Conservation (phyloP, 2,888 invertebrate species). For the Drosophila maculinotata region DNA sequence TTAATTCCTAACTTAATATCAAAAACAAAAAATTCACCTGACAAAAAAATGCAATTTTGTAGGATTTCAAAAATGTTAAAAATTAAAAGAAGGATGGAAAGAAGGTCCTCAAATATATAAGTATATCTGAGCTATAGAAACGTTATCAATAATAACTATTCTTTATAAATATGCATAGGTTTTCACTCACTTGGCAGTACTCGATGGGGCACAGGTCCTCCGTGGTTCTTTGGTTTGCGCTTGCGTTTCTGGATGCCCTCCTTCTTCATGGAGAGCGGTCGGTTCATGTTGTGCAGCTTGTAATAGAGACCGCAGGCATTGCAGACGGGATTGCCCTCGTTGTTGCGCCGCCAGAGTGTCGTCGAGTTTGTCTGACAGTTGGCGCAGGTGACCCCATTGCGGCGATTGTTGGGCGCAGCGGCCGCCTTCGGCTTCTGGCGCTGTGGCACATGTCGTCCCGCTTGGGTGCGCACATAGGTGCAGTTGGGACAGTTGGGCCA, state of each 20-base stretch:
- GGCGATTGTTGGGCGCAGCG: constrained; percentile 80
- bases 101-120: too few species aligned
- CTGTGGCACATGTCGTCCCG: constrained; percentile 66
- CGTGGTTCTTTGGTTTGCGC: constrained; percentile 91
- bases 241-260: constrained; percentile 99
- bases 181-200: constrained; percentile 80
- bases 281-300: constrained; percentile 87
- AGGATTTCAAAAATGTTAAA: too few species aligned
- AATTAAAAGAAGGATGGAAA: too few species aligned
- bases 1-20: too few species aligned
- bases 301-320: constrained; percentile 90
- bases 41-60: too few species aligned
- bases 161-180: not conserved
- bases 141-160: too few species aligned
- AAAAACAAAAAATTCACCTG: too few species aligned
- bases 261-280: constrained; percentile 99
- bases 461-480: constrained; percentile 44
- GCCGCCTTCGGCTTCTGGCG: constrained; percentile 82
- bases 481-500: constrained; percentile 71
- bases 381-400: constrained; percentile 86
- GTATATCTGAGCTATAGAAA: too few species aligned
- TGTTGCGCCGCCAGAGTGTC: constrained; percentile 94
- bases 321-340: constrained; percentile 94
- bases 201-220: constrained; percentile 74
- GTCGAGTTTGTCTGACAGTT: constrained; percentile 89